Evolutionary conservation across 2,113 vertebrate species (phyloP).

Genomic region (Prunella fulvescens): DNA sequence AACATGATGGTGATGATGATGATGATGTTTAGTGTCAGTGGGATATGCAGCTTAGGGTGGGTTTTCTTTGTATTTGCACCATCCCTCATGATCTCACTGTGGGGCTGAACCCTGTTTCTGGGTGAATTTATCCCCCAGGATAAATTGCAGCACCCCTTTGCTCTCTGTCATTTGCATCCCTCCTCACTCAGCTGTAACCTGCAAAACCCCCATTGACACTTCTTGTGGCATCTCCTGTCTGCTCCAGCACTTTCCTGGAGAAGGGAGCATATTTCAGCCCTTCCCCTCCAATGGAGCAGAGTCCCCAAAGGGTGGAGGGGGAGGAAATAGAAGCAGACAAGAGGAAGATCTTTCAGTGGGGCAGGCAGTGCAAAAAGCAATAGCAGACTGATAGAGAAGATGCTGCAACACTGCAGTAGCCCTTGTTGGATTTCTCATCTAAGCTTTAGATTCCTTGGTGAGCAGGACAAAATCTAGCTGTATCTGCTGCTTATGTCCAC

Average conservation of each 20-base stretch:
- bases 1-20: fast-evolving
- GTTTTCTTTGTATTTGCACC: neutral
- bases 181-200: neutral
- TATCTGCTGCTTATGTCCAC: neutral
- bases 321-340: neutral
- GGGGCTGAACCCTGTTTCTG: neutral
- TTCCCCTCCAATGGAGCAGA: neutral
- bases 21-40: neutral
- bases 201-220: neutral
- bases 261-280: neutral
- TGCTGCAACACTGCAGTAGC: neutral
- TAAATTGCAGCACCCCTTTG: neutral
- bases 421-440: neutral
- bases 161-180: neutral
- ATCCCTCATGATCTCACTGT: neutral
- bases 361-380: neutral
- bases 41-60: neutral
- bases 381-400: neutral
- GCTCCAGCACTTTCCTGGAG: neutral
- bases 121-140: neutral
- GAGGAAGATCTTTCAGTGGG: neutral
- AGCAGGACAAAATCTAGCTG: neutral
- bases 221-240: neutral
- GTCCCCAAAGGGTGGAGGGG: neutral
- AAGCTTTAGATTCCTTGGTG: neutral